A percentile compares a stretch with the other conserved stretches of the same genome.
These are phyloP conservation scores for Drosophila willistoni DNA, from an alignment of 1,140 invertebrate genomes.

Conservation along the genomic window DNA sequence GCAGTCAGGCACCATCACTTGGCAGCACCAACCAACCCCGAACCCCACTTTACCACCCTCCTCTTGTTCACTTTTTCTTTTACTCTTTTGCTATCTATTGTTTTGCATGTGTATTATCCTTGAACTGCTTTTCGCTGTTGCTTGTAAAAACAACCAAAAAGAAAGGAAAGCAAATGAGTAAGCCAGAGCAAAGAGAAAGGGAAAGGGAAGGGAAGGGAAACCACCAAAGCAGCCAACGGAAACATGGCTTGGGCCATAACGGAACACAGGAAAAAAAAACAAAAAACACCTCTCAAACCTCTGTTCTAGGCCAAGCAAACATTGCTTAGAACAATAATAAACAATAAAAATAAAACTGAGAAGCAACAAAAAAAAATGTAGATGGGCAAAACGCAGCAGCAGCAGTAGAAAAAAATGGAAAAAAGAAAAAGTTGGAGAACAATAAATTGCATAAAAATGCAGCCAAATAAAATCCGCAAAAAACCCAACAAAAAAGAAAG, in stretches of 20 bases:
- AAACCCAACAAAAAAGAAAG: background rate
- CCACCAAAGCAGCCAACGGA: slow-evolving; percentile 76
- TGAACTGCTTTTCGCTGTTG: slow-evolving; percentile 63
- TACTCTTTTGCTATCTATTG: slow-evolving; percentile 50
- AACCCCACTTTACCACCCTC: background rate
- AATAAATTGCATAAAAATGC: slow-evolving; percentile 80
- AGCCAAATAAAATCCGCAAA: slow-evolving; percentile 50
- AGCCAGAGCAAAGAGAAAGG: slow-evolving; percentile 22
- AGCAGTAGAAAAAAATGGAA: slow-evolving; percentile 1
- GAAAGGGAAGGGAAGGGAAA: slow-evolving; percentile 46
- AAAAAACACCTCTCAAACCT: slow-evolving; percentile 13
- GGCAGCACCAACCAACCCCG: background rate
- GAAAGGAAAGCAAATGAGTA: slow-evolving; percentile 28
- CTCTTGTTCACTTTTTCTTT: slow-evolving; percentile 12
- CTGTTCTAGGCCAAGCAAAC: slow-evolving; percentile 54
- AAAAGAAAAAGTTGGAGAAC: slow-evolving; percentile 45
- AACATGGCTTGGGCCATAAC: slow-evolving; percentile 46
- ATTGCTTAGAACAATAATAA: slow-evolving; percentile 79
- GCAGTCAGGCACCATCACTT: slow-evolving; percentile 22
- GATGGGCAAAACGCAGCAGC: slow-evolving; percentile 30
- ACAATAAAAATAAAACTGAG: slow-evolving; percentile 54
- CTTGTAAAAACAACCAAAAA: slow-evolving; percentile 29
- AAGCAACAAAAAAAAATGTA: slow-evolving; percentile 23
- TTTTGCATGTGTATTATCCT: slow-evolving; percentile 67
- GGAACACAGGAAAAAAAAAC: background rate